Conservation (phyloP, 2,113 vertebrate species). For the Reinhardtius hippoglossoides region DNA sequence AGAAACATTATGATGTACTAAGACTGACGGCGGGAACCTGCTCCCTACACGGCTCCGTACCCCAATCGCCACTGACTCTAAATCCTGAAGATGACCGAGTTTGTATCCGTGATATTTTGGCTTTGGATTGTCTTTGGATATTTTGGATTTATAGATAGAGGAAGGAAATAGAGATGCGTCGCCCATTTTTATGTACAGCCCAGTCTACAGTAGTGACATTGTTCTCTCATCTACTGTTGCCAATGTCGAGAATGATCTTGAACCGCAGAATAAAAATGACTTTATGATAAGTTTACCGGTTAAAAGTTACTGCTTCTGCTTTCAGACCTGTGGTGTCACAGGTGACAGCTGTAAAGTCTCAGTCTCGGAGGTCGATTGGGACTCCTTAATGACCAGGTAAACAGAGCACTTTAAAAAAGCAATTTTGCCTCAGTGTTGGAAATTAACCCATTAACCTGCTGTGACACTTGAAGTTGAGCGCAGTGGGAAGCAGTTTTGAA, state of each 20-base stretch:
- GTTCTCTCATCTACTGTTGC: neutral
- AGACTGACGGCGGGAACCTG: too few relatives aligned
- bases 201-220: too few relatives aligned
- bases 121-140: too few relatives aligned
- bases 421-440: constrained; percentile 39
- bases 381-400: constrained; percentile 54
- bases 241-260: neutral
- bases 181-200: too few relatives aligned
- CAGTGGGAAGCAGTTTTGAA: constrained; percentile 23
- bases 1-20: too few relatives aligned
- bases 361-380: constrained; percentile 28
- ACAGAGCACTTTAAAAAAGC: constrained; percentile 34
- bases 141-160: too few relatives aligned
- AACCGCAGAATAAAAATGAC: neutral
- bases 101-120: too few relatives aligned
- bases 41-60: too few relatives aligned
- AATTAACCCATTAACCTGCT: constrained; percentile 58
- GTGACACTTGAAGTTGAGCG: constrained; percentile 16
- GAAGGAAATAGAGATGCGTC: too few relatives aligned
- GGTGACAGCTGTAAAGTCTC: constrained; percentile 35
- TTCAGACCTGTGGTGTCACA: constrained; percentile 1
- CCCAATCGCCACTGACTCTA: too few relatives aligned
- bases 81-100: too few relatives aligned
- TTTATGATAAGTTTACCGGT: neutral
- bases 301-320: neutral